phyloP scores from a whole-genome alignment of 2,888 invertebrate genomes.

The Plemyria rubiginata region DNA sequence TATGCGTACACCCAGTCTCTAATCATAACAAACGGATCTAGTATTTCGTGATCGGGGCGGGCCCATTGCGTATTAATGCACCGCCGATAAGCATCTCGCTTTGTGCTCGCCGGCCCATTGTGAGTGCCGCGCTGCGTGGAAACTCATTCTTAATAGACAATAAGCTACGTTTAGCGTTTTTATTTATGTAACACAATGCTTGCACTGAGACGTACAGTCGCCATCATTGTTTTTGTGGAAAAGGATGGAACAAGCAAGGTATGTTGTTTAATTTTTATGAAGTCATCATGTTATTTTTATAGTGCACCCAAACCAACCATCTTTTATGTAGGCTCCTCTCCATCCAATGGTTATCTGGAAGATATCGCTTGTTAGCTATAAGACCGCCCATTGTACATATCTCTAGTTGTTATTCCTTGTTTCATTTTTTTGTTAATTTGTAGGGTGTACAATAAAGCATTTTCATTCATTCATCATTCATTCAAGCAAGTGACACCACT shows the following conservation, averaged over 20 bases:
- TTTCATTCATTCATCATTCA: too few species aligned
- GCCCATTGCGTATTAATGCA: constrained; percentile 79
- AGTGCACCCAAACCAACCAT: too few species aligned
- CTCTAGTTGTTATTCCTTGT: too few species aligned
- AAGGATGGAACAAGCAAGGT: background rate
- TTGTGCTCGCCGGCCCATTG: constrained; percentile 80
- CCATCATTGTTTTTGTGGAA: background rate
- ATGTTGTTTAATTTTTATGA: too few species aligned
- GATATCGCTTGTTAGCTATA: too few species aligned
- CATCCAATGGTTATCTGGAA: too few species aligned
- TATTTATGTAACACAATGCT: constrained; percentile 80
- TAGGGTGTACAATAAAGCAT: too few species aligned
- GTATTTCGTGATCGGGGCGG: constrained; percentile 80
- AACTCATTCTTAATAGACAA: constrained; percentile 84
- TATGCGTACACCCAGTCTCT: constrained; percentile 8
- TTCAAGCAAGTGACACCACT: too few species aligned
- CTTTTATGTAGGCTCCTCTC: too few species aligned
- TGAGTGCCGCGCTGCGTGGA: constrained; percentile 67
- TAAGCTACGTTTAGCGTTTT: constrained; percentile 79
- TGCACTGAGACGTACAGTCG: constrained; percentile 51
- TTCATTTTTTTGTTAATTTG: too few species aligned
- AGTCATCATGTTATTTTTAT: too few species aligned
- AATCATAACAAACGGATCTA: constrained; percentile 70
- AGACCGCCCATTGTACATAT: too few species aligned
- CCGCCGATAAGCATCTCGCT: constrained; percentile 75